Evolutionary conservation across 2,113 vertebrate genomes (phyloP), one percentile per base, ranked within the genome.

Genomic region (Panurus biarmicus): DNA sequence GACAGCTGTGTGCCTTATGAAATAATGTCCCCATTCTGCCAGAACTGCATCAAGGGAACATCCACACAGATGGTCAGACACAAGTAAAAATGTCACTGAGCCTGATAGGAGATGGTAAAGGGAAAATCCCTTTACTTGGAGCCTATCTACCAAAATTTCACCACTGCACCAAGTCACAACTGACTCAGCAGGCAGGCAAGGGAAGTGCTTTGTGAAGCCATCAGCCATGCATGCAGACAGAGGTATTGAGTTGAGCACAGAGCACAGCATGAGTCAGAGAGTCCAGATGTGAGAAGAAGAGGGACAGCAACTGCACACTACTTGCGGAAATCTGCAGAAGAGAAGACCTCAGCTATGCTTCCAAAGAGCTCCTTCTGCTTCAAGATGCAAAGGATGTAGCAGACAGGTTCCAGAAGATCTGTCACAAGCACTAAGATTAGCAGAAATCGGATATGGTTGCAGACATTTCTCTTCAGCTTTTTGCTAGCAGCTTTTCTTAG

Each of bases 261-360:
- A 64, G 57, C 22, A 70, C 14, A 74, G 14, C 7, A 24, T 1
- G 0, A 47, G 28, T 42, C 25, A 81, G 50, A 40, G 42, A 45
- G 50, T 25, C 38, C 11, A 14, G 25, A 57, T 2, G 2, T 42
- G 36, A 71, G 47, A 57, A 22, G 20, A 89, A 29, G 57, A 72
- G 28, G 40, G 7, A 78, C 7, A 23, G 28, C 31, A 81, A 36
- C 48, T 80, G 50, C 1, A 36, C 31, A 6, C 29, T 48, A 35
- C 0, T 0, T 2, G 31, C 5, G 1, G 71, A 85, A 81, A 79
- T 14, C 17, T 23, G 58, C 38, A 73, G 38, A 85, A 66, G n/a
- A 77, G 31, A 80, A 64, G 17, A 90, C 53, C 21, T 74, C 64
- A 60, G 17, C 26, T 47, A 6, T 53, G 11, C 8, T 48, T 88